A percentile compares a stretch with the other conserved stretches of the same genome.
Evolutionary conservation across 2,888 invertebrate genomes (phyloP).

Genomic region (Malacosoma neustria): DNA sequence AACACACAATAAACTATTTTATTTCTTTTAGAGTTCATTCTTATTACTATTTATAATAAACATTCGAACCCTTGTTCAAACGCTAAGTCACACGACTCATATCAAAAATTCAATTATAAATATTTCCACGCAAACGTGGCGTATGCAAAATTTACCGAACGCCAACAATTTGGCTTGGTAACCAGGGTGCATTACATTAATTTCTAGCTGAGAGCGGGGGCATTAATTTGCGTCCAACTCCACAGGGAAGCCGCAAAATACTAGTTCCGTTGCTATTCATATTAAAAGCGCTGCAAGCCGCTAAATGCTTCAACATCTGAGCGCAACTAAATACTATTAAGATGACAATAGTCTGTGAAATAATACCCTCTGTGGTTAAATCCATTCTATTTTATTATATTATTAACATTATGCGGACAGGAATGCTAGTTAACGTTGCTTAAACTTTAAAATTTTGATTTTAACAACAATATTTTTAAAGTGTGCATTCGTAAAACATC

Average conservation of each 20-base stretch:
- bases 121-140: conserved; percentile 28
- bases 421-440: too few relatives aligned
- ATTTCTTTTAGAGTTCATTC: too few relatives aligned
- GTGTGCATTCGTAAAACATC: too few relatives aligned
- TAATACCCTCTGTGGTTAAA: conserved; percentile 2
- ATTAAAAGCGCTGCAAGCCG: conserved; percentile 66
- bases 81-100: conserved; percentile 16
- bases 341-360: conserved; percentile 46
- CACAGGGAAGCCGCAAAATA: conserved; percentile 67
- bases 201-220: conserved; percentile 66
- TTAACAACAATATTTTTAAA: too few relatives aligned
- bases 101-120: conserved; percentile 61
- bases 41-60: too few relatives aligned
- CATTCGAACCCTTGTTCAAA: too few relatives aligned
- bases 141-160: conserved; percentile 51
- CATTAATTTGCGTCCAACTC: conserved; percentile 70
- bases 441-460: too few relatives aligned
- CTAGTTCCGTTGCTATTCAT: conserved; percentile 72
- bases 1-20: too few relatives aligned
- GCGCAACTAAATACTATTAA: conserved; percentile 57
- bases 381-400: not conserved
- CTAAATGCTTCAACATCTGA: conserved; percentile 71
- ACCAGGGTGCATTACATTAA: conserved; percentile 72
- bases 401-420: not conserved
- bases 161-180: conserved; percentile 63